phyloP scores from a whole-genome alignment of 2,797 vertebrate species.

The Melopsittacus undulatus region DNA sequence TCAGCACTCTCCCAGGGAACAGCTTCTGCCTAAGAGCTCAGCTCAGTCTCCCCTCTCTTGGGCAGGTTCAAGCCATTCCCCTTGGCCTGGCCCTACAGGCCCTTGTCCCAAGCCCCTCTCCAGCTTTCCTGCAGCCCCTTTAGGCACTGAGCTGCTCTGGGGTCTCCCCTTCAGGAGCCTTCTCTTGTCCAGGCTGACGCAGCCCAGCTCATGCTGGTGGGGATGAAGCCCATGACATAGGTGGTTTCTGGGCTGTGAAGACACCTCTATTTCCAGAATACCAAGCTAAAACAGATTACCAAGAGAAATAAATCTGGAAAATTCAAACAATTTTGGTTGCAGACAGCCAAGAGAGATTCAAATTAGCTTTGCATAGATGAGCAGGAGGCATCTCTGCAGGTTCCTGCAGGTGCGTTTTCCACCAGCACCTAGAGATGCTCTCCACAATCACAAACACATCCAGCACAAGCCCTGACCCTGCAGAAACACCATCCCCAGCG shows the following conservation, averaged over 20 bases:
- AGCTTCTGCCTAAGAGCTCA: no score
- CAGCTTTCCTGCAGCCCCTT: not conserved
- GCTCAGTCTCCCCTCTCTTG: no score
- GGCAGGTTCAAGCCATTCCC: no score
- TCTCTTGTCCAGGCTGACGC: not conserved
- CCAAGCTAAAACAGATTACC: not conserved
- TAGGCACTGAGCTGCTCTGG: not conserved
- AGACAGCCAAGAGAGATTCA: not conserved
- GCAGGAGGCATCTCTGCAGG: not conserved
- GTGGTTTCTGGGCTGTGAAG: not conserved
- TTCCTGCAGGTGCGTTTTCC: not conserved
- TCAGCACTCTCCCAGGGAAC: no score
- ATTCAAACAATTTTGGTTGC: accelerated
- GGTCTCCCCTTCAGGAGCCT: not conserved
- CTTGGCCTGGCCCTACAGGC: no score
- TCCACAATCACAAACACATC: accelerated
- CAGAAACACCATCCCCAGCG: accelerated
- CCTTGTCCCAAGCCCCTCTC: no score
- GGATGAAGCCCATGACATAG: not conserved
- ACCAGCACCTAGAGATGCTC: not conserved
- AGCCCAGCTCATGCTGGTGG: not conserved
- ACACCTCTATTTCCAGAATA: not conserved
- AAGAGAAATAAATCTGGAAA: not conserved
- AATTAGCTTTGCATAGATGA: accelerated
- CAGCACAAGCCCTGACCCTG: not conserved